Evolutionary conservation across 35 echinoderm and acorn worm genomes (phyloP), one percentile per base, ranked within the genome.

Genomic region (Patiria miniata): DNA sequence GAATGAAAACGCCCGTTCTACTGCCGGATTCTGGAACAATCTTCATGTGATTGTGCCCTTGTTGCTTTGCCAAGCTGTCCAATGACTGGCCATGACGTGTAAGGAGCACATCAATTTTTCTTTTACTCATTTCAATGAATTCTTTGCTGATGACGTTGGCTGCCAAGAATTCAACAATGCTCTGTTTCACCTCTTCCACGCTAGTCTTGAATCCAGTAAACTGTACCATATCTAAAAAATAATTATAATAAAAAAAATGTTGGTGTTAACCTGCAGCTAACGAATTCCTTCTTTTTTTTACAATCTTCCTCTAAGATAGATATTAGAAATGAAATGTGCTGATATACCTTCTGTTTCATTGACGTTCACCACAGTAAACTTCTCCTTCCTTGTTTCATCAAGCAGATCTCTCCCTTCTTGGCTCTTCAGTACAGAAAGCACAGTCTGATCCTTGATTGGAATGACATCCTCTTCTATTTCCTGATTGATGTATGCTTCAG

Each of bases 101-200:
- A 39, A 34, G 7, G 28, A 84, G 14, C 0, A 3, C 40, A 1
- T 59, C 37, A 16, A 88, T 56, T 8, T 80, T 30, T n/a, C 23
- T 16, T 39, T 29, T 32, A n/a, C 21, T 0, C 12, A 52, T 16
- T 7, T 37, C 30, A 19, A 80, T 80, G 10, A 32, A 9, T 60
- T 88, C 78, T 21, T 88, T 77, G 26, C 37, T 32, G 6, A 88
- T 44, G 2, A 30, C 51, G 17, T 79, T 88, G 23, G 51, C 57
- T 7, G 36, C n/a, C 3, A 88, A 2, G 14, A 88, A 88, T n/a
- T 54, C 18, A 8, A 39, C 50, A 5, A 88, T 42, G 1, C 79
- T 22, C 8, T 6, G 18, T 16, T 79, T 80, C 6, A 57, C 50
- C 52, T 79, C 34, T 3, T 79, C 57, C 21, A 88, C 40, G 28